Percentiles rank a stretch among this genome's conserved stretches.
These are phyloP conservation scores for Paratilapia polleni DNA, from an alignment of 2,113 vertebrate species.

Conservation along the genomic window DNA sequence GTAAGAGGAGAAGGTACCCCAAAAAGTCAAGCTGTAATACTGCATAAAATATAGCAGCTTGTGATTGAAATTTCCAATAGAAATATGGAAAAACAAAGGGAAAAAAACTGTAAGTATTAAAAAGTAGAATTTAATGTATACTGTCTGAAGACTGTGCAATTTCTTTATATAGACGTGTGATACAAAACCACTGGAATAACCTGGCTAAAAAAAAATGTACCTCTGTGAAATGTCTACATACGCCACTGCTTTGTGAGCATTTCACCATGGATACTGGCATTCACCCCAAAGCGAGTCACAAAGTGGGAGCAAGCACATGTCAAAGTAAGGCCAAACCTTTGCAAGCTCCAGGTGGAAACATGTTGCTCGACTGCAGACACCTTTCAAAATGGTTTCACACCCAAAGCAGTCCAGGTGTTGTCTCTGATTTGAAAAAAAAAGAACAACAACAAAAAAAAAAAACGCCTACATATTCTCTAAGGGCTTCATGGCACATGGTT, in stretches of 20 bases:
- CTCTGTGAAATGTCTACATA: not conserved
- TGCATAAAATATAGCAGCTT: not conserved
- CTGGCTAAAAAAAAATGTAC: not conserved
- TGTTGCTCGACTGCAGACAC: not conserved
- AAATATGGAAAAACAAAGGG: not conserved
- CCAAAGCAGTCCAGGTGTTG: not conserved
- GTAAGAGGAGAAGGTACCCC: not conserved
- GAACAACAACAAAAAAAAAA: not conserved
- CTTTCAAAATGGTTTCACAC: slow-evolving; percentile 9
- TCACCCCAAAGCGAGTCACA: not conserved
- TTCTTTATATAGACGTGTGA: not conserved
- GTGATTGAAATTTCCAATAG: not conserved
- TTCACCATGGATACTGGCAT: not conserved
- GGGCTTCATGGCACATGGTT: not conserved
- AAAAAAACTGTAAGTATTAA: not conserved
- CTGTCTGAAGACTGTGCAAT: not conserved
- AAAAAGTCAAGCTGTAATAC: not conserved
- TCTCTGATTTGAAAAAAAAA: not conserved
- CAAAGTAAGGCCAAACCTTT: not conserved
- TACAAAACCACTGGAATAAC: not conserved
- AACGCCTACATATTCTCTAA: not conserved
- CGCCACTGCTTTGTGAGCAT: not conserved
- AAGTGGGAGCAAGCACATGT: not conserved
- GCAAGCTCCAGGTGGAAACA: not conserved
- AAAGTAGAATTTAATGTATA: not conserved